Conservation (phyloP, 1,140 invertebrate species). For the Hyles euphorbiae region DNA sequence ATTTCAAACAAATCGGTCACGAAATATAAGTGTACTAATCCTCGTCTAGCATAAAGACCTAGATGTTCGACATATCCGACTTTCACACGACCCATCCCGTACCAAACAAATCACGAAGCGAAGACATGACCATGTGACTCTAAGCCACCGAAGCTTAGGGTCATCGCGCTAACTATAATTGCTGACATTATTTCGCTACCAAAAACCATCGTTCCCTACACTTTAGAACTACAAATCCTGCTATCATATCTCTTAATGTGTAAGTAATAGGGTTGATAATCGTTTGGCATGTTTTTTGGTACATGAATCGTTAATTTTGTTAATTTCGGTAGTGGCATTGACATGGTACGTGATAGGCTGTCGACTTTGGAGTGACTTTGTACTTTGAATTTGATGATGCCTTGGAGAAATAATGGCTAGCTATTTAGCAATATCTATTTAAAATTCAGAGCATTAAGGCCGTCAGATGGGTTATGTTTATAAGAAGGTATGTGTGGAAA, state of each 20-base stretch:
- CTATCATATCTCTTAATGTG: background rate
- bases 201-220: slow-evolving; percentile 4
- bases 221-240: background rate
- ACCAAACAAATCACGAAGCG: no score
- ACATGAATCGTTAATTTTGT: background rate
- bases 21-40: no score
- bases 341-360: slow-evolving; percentile 22
- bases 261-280: slow-evolving; percentile 4
- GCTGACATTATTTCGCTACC: slow-evolving; percentile 14
- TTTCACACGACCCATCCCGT: no score
- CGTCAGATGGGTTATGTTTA: background rate
- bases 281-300: background rate
- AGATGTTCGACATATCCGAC: no score
- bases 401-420: background rate
- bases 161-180: slow-evolving; percentile 23
- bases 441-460: slow-evolving; percentile 1
- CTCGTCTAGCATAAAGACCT: no score
- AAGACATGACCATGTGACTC: background rate
- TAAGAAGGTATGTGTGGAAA: no score
- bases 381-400: background rate
- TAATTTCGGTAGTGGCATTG: slow-evolving; percentile 19
- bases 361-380: slow-evolving; percentile 2
- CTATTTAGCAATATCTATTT: background rate
- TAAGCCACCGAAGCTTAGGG: slow-evolving; percentile 11
- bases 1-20: no score